Base-by-base conservation (phyloP, 2,113 vertebrate species). In the Tachuris rubrigastra region DNA sequence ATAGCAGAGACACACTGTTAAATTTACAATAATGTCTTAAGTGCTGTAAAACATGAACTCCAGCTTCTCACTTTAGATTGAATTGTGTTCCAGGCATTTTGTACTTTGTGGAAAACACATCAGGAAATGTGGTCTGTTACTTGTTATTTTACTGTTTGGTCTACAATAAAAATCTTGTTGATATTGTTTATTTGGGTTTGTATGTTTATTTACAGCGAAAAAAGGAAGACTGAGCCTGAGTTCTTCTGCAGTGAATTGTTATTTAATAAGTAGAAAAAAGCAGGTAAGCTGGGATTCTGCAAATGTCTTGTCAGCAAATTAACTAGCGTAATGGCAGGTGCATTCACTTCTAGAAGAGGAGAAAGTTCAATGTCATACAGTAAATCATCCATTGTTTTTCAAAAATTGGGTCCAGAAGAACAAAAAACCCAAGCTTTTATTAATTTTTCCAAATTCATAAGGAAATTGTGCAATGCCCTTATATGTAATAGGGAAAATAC, bases 131-230 rank as follows among this genome's bases (percentile, higher is more conserved):
- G 47, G 53, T 80, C 42, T 16, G 39, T 50, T 82, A 50, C 2
- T 5, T 14, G 10, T 12, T 39, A 50, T 53, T 86, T 84, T n/a
- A 58, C 37, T 76, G 14, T 79, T 82, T 76, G 12, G 5, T 66
- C 18, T 83, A 53, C 75, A 55, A 31, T 25, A 59, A 68, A 89
- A 49, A 50, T 39, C 30, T 14, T 39, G 19, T 31, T 81, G 39
- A 21, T 39, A 65, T 28, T 12, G 3, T 33, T 83, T 50, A 14
- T 85, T 82, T 35, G 56, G 23, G 74, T 88, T 75, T 63, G 2
- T 33, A 13, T 4, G 0, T 35, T 77, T 77, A 33, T 69, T 81
- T 75, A 37, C 15, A 9, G 20, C 18, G 2, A 0, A 12, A 33
- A 53, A 85, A 79, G 10, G 41, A 77, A 47, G 46, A 80, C 18